phyloP scores from a whole-genome alignment of 2,797 vertebrate genomes.

The Lagodon rhomboides region DNA sequence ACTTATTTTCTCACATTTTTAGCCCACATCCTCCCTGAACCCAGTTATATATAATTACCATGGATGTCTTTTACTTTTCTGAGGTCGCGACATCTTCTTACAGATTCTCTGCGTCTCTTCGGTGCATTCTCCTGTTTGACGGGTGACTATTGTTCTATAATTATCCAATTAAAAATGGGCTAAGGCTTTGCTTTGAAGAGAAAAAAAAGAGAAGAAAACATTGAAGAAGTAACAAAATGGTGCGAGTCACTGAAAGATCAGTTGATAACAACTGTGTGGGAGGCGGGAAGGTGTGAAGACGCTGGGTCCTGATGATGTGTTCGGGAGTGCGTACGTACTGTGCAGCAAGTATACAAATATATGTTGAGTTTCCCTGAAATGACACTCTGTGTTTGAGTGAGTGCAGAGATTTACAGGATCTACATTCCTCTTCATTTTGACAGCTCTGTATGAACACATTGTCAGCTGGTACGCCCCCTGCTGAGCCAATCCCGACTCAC shows the following conservation, averaged over 20 bases:
- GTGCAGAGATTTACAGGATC: slow-evolving; percentile 54
- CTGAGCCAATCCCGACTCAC: slow-evolving; percentile 72
- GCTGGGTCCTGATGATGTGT: neutral
- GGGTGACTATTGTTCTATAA: slow-evolving; percentile 7
- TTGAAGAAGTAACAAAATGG: neutral
- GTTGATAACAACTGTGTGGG: slow-evolving; percentile 15
- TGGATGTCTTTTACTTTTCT: neutral
- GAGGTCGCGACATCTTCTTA: neutral
- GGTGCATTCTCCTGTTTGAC: neutral
- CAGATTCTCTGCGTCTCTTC: neutral
- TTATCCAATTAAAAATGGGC: neutral
- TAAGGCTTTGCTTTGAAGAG: neutral
- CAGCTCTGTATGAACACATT: slow-evolving; percentile 80
- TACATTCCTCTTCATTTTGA: slow-evolving; percentile 76
- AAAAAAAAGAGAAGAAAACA: neutral
- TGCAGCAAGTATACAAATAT: slow-evolving; percentile 2
- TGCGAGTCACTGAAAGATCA: slow-evolving; percentile 1
- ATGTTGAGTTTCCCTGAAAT: slow-evolving; percentile 18
- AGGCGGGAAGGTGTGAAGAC: slow-evolving; percentile 18
- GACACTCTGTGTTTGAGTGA: slow-evolving; percentile 24
- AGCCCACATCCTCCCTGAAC: neutral
- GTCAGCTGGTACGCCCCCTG: slow-evolving; percentile 79
- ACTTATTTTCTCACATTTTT: slow-evolving; percentile 5
- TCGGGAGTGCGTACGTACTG: neutral
- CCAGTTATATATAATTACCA: neutral